Evolutionary conservation across 2,888 invertebrate genomes (phyloP).

Genomic region (Nymphalis c-album): DNA sequence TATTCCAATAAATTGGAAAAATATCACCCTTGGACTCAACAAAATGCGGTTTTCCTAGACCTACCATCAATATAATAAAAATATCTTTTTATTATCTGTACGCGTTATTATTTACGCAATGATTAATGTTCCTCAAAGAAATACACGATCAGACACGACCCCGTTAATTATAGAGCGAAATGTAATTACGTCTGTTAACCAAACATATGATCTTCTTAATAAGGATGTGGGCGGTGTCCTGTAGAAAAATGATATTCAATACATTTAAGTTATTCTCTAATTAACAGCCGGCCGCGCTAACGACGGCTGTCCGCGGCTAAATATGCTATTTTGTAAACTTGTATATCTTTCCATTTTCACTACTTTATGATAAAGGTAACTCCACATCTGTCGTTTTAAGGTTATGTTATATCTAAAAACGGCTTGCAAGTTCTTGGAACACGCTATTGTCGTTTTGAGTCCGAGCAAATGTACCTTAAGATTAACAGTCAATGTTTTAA

Average conservation of each 20-base stretch:
- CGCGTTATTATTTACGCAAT: too few species aligned
- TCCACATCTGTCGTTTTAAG: not conserved
- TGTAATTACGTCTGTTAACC: not conserved
- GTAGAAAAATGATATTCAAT: constrained; percentile 35
- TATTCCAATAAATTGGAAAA: too few species aligned
- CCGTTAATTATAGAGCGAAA: not conserved
- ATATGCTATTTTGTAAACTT: constrained; percentile 33
- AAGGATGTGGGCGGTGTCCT: not conserved
- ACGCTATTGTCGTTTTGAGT: too few species aligned
- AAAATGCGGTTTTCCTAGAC: too few species aligned
- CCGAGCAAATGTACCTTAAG: too few species aligned
- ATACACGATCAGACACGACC: not conserved
- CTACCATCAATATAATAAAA: too few species aligned
- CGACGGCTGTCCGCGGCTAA: constrained; percentile 33
- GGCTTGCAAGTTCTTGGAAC: too few species aligned
- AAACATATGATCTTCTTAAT: not conserved
- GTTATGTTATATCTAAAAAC: not conserved
- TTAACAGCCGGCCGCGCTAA: constrained; percentile 37
- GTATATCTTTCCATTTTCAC: constrained; percentile 27
- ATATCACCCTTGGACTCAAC: too few species aligned
- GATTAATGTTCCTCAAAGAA: too few species aligned
- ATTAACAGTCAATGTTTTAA: too few species aligned
- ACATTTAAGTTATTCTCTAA: constrained; percentile 43
- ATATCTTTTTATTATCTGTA: too few species aligned
- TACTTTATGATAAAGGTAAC: constrained; percentile 14